Percentiles rank a stretch among this genome's conserved stretches.
Evolutionary conservation across 2,113 vertebrate genomes (phyloP).

Genomic region (human (Homo sapiens)): GRCh38 chr22:48890501-48891000

Average conservation of each 20-base stretch:
- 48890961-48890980: background rate
- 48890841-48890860: background rate
- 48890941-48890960: background rate
- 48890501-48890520: fast-evolving
- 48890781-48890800: fast-evolving
- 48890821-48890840: background rate
- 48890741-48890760: no score
- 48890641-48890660: no score
- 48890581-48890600: background rate
- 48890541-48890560: fast-evolving
- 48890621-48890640: fast-evolving
- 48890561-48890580: fast-evolving
- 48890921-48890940: background rate
- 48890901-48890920: fast-evolving
- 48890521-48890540: fast-evolving
- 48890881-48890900: fast-evolving
- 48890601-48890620: background rate
- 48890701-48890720: no score
- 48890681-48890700: no score
- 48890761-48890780: fast-evolving
- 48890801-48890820: fast-evolving
- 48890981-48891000: background rate
- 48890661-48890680: fast-evolving
- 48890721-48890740: background rate
- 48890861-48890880: background rate